phyloP scores from a whole-genome alignment of 2,888 invertebrate genomes.

The Dastarcus helophoroides region DNA sequence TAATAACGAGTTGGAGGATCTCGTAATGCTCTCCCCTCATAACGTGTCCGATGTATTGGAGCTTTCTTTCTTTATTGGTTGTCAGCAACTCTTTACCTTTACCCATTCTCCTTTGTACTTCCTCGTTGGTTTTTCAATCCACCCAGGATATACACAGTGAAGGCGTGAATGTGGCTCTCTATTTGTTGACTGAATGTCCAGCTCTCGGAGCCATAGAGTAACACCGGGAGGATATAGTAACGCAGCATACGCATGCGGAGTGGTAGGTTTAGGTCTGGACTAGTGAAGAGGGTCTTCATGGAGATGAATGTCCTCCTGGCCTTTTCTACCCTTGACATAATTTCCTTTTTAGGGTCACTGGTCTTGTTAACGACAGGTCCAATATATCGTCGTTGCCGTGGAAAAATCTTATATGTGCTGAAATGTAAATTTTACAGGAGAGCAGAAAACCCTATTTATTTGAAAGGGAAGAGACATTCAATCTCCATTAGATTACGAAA shows the following conservation, averaged over 20 bases:
- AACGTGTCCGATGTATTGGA: too few relatives aligned
- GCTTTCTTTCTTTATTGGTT: too few relatives aligned
- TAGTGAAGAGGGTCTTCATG: conserved; percentile 7
- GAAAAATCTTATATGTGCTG: too few relatives aligned
- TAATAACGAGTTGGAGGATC: conserved; percentile 1
- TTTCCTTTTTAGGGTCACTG: conserved; percentile 7
- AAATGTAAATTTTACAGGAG: too few relatives aligned
- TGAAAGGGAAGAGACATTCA: too few relatives aligned
- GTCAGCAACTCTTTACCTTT: too few relatives aligned
- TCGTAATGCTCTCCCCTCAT: too few relatives aligned
- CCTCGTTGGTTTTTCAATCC: conserved; percentile 3
- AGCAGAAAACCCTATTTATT: too few relatives aligned
- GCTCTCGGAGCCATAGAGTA: conserved; percentile 9
- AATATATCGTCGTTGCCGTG: too few relatives aligned
- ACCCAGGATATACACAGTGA: conserved; percentile 7
- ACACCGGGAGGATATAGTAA: conserved; percentile 7
- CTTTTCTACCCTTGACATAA: conserved; percentile 6
- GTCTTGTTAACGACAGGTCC: conserved; percentile 6
- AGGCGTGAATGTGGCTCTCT: conserved; percentile 5
- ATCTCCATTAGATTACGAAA: too few relatives aligned
- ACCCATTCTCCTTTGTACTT: too few relatives aligned
- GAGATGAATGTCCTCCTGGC: conserved; percentile 4
- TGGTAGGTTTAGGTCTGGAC: conserved; percentile 2
- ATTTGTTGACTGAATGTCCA: conserved; percentile 2
- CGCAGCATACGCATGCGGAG: conserved; percentile 5